A percentile compares a stretch with the other conserved stretches of the same genome.
These are phyloP conservation scores for Ligdia adustata DNA, from an alignment of 2,888 invertebrate species.

Conservation along the genomic window DNA sequence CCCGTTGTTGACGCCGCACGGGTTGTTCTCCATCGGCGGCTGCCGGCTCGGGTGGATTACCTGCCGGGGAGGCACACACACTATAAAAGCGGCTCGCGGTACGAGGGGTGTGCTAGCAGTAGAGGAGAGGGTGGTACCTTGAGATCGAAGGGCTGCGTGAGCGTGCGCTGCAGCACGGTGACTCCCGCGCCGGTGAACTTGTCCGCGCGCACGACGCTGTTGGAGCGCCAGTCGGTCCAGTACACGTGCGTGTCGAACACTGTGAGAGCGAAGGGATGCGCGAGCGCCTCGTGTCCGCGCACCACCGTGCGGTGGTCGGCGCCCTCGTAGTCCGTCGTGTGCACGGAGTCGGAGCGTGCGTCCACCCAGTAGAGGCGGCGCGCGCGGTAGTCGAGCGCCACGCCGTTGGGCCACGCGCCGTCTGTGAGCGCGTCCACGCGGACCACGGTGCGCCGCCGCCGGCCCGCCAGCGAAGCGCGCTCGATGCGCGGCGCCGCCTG, in stretches of 20 bases:
- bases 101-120: no score
- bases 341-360: slow-evolving; percentile 92
- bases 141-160: slow-evolving; percentile 95
- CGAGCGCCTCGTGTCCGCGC: slow-evolving; percentile 88
- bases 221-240: slow-evolving; percentile 97
- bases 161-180: slow-evolving; percentile 90
- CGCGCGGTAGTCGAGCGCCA: slow-evolving; percentile 90
- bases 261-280: slow-evolving; percentile 95
- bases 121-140: no score
- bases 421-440: slow-evolving; percentile 74
- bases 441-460: slow-evolving; percentile 84
- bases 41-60: slow-evolving; percentile 74
- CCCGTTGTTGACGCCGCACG: slow-evolving; percentile 89
- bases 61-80: no score
- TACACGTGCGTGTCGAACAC: slow-evolving; percentile 94
- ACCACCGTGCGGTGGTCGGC: slow-evolving; percentile 87
- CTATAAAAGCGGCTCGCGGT: no score
- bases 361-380: slow-evolving; percentile 93
- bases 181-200: slow-evolving; percentile 93
- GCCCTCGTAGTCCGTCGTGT: slow-evolving; percentile 93
- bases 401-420: slow-evolving; percentile 94
- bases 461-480: slow-evolving; percentile 91
- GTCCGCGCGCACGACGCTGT: slow-evolving; percentile 93
- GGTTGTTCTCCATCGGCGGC: slow-evolving; percentile 75
- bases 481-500: slow-evolving; percentile 91